Conservation (phyloP, 2,888 invertebrate species). For the Lottia scabra region DNA sequence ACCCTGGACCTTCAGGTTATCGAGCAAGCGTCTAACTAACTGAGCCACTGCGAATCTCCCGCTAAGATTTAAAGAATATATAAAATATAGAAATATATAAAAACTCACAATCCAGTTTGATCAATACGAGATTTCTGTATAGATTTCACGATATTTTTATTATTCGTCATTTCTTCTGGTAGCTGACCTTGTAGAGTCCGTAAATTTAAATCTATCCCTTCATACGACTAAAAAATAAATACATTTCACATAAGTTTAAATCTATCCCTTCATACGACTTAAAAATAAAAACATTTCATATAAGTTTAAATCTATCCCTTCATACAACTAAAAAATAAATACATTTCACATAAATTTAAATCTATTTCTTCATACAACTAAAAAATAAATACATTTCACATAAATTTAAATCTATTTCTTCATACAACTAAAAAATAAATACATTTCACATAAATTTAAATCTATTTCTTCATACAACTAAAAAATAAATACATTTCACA, state of each 20-base stretch:
- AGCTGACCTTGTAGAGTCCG: conserved; percentile 56
- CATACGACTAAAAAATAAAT: conserved; percentile 30
- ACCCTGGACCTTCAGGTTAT: too few relatives aligned
- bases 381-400: neutral
- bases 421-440: too few relatives aligned
- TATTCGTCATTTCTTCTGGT: conserved; percentile 58
- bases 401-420: too few relatives aligned
- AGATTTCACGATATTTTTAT: conserved; percentile 43
- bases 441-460: too few relatives aligned
- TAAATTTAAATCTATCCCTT: conserved; percentile 54
- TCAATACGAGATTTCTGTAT: conserved; percentile 42
- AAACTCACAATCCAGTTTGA: conserved; percentile 12
- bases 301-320: neutral
- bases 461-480: too few relatives aligned
- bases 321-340: conserved; percentile 30
- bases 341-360: too few relatives aligned
- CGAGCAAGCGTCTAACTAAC: too few relatives aligned
- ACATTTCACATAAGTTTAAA: too few relatives aligned
- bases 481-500: too few relatives aligned
- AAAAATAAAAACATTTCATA: neutral
- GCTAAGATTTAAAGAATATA: too few relatives aligned
- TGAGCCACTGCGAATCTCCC: too few relatives aligned
- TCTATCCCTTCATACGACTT: conserved; percentile 28
- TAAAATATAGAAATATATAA: too few relatives aligned
- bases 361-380: conserved; percentile 27